Evolutionary conservation across 2,797 vertebrate genomes (phyloP), one percentile per base, ranked within the genome.

Genomic region (Cuculus canorus): DNA sequence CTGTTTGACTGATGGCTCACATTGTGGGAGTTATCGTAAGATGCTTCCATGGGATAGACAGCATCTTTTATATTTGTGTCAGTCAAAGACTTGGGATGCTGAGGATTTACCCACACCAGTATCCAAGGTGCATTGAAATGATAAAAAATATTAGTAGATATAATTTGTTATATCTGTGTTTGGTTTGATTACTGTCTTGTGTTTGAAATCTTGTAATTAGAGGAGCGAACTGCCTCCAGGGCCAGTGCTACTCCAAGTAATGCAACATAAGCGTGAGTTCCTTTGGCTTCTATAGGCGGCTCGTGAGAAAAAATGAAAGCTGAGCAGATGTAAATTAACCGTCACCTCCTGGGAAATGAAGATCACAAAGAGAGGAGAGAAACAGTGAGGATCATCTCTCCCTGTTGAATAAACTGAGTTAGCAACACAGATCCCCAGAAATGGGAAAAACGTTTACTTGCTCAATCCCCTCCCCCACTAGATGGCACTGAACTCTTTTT

Each of bases 401-500:
- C 60, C 56, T 25, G 19, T 48, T 63, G 68, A 91, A 78, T 91
- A 86, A 54, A 79, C 30, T 2, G 63, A 91, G 59, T 45, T 37
- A 19, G 69, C 11, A 8, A 39, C 30, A 82, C 28, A 35, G 80
- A 77, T 84, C 59, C 52, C 21, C 13, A 43, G 70, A 21, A 90
- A 48, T 2, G 50, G 53, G 84, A 68, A 87, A 54, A 23, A 10
- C 41, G 4, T 53, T 30, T 80, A 71, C 87, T 81, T 79, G 65
- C 88, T 94, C 75, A 3, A 8, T 95, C 97, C 98, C 98, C 97
- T 98, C 97, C 97, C 98, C 97, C 98, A 98, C 98, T 98, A 98
- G 98, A 96, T 98, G 98, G 98, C 98, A 98, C 97, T 98, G 98
- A 98, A 97, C 95, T 93, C 97, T 97, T 69, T 94, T 96, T 94